Conservation (phyloP, 2,888 invertebrate species). For the Elmis aenea region DNA sequence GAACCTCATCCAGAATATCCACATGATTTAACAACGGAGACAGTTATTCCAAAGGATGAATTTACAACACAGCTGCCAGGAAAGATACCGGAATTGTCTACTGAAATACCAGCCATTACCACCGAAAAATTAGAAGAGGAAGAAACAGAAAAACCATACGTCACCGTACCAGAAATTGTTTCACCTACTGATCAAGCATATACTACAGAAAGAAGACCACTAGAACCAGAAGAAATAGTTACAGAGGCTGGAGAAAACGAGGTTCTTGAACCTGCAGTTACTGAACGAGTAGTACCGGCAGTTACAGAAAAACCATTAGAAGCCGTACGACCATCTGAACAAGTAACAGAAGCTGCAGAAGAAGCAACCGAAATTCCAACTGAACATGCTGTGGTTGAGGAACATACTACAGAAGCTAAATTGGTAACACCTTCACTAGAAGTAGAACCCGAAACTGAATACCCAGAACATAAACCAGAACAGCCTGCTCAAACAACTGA, state of each 20-base stretch:
- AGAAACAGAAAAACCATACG: constrained; percentile 3
- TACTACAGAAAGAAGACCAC: constrained; percentile 1
- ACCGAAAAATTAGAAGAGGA: constrained; percentile 4
- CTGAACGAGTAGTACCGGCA: background rate
- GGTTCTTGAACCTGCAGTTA: constrained; percentile 2
- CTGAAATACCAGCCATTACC: constrained; percentile 2
- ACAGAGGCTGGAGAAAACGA: constrained; percentile 1
- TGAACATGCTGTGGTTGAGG: background rate
- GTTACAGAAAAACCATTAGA: constrained; percentile 1
- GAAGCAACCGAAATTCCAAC: constrained; percentile 4
- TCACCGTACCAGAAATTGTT: constrained; percentile 2
- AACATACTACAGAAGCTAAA: constrained; percentile 1
- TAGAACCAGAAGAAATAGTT: constrained; percentile 2
- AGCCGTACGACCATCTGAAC: constrained; percentile 1
- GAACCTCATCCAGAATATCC: constrained; percentile 8
- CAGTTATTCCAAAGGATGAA: no score
- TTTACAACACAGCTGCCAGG: background rate
- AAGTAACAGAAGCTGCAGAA: background rate
- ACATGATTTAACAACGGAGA: background rate
- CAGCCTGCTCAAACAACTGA: background rate
- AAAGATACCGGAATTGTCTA: background rate
- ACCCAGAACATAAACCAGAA: background rate
- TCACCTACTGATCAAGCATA: constrained; percentile 1
- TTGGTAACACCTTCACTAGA: constrained; percentile 2
- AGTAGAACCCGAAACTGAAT: constrained; percentile 1